Evolutionary conservation across 2,113 vertebrate genomes (phyloP).

Genomic region (Uria lomvia): DNA sequence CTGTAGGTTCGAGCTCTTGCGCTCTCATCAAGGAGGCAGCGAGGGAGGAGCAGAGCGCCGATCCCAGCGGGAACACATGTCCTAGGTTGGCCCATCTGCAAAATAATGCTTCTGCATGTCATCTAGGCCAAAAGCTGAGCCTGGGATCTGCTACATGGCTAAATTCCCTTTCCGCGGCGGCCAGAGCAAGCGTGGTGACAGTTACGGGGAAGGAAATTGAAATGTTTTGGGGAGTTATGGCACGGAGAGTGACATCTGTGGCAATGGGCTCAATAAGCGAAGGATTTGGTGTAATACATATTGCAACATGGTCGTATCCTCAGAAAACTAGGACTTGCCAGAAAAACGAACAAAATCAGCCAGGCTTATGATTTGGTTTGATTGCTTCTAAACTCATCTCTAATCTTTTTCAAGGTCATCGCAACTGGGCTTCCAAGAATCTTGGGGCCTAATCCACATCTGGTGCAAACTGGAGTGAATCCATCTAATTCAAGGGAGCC

Average conservation of each 20-base stretch:
- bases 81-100: not conserved
- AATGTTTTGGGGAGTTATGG: conserved; percentile 4
- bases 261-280: not conserved
- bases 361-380: not conserved
- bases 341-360: not conserved
- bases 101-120: not conserved
- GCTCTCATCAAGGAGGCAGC: not conserved
- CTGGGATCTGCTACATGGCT: not conserved
- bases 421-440: not conserved
- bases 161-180: not conserved
- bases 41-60: not conserved
- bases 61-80: not conserved
- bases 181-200: not conserved
- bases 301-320: not conserved
- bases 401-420: not conserved
- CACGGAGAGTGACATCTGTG: not conserved
- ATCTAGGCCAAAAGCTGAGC: not conserved
- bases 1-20: not conserved
- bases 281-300: not conserved
- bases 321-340: not conserved
- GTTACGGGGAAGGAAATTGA: not conserved
- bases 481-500: not conserved
- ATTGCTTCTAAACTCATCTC: not conserved
- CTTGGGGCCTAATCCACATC: not conserved
- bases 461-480: not conserved